Conservation (phyloP, 1,140 invertebrate genomes). For the Sitophilus oryzae region DNA sequence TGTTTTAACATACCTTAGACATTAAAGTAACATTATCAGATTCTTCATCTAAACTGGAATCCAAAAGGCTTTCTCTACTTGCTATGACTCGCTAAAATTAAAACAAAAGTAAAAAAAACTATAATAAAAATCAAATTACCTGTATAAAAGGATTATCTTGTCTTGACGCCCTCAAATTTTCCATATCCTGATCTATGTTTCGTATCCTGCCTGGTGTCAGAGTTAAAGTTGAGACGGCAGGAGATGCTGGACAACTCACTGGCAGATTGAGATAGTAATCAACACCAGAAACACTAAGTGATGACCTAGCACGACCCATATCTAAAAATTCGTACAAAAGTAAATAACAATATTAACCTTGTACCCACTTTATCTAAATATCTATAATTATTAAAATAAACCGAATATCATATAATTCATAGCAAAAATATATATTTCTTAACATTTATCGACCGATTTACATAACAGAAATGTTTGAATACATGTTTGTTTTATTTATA, state of each 20-base stretch:
- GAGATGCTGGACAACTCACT: conserved; percentile 37
- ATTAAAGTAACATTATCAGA: conserved; percentile 70
- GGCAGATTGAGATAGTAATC: conserved; percentile 41
- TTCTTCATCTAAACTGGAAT: conserved; percentile 59
- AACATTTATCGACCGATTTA: no score
- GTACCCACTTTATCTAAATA: no score
- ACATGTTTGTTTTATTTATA: no score
- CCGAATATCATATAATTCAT: no score
- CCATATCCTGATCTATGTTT: conserved; percentile 79
- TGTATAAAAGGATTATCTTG: conserved; percentile 79
- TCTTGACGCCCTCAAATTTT: conserved; percentile 66
- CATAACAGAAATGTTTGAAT: no score
- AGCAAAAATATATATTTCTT: no score
- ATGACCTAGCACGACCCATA: conserved; percentile 39
- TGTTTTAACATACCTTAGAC: conserved; percentile 55
- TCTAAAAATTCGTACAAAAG: conserved; percentile 17
- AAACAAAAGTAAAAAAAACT: conserved; percentile 3
- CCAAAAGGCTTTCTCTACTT: conserved; percentile 67
- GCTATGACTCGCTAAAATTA: conserved; percentile 61
- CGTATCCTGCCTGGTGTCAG: conserved; percentile 66
- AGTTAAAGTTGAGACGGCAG: conserved; percentile 53
- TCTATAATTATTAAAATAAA: no score
- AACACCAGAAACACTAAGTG: conserved; percentile 39
- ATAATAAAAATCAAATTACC: conserved; percentile 42
- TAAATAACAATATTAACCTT: background rate